Conservation (phyloP, 2,797 vertebrate species). For the Cyprinodon diabolis region DNA sequence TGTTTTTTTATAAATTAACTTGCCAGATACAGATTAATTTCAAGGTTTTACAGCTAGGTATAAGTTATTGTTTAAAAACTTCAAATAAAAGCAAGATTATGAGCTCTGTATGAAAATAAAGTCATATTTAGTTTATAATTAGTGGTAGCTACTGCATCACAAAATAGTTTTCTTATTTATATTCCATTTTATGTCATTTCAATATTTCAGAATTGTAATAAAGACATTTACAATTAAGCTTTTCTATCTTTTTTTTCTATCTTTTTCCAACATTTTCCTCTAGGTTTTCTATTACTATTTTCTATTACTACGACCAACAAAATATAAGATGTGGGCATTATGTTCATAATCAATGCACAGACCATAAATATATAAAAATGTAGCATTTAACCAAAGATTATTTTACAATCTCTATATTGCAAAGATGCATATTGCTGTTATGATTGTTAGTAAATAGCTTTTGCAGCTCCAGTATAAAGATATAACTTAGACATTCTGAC, state of each 20-base stretch:
- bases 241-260: no score
- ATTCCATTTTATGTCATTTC: neutral
- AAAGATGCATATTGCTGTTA: neutral
- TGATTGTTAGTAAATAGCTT: neutral
- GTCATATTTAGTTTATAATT: neutral
- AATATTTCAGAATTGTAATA: neutral
- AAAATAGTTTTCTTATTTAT: no score
- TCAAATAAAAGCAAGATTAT: no score
- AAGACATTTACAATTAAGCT: neutral
- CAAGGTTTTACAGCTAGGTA: no score
- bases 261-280: no score
- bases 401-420: neutral
- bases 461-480: neutral
- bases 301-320: neutral
- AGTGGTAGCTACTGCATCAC: no score
- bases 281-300: neutral
- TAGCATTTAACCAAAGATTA: neutral
- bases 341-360: neutral
- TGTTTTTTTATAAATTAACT: no score
- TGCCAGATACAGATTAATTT: no score
- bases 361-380: neutral
- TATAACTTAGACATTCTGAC: neutral
- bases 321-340: neutral
- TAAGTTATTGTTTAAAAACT: neutral
- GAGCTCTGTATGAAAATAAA: neutral